Percentiles rank a stretch among this genome's conserved stretches.
These are phyloP conservation scores for Sclerurus mexicanus DNA, from an alignment of 2,113 vertebrate species.

Conservation along the genomic window DNA sequence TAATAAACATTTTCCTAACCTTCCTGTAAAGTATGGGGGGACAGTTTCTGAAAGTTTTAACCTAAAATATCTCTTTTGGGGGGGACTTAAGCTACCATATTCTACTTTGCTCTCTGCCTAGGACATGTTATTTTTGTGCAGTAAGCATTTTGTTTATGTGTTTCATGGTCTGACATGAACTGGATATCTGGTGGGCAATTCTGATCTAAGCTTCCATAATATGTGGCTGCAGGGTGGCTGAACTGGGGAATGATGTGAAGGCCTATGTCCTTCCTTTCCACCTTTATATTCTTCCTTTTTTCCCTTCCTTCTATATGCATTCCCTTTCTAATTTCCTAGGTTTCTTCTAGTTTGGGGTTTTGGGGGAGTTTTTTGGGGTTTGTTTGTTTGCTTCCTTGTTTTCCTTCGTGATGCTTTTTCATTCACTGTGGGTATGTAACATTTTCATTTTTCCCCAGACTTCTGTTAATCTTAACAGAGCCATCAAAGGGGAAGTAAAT, in stretches of 20 bases:
- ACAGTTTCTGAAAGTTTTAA: not conserved
- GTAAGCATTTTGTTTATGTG: not conserved
- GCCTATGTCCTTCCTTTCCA: not conserved
- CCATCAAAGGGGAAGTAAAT: not conserved
- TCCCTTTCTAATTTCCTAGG: not conserved
- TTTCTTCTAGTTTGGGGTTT: not conserved
- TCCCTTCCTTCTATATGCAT: not conserved
- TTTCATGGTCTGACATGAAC: not conserved
- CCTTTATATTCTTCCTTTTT: not conserved
- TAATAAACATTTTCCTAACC: not conserved
- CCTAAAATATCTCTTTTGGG: not conserved
- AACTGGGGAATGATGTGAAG: not conserved
- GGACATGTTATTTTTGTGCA: not conserved
- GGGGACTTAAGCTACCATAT: not conserved
- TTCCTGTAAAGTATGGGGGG: not conserved
- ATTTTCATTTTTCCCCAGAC: not conserved
- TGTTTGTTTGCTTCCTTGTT: not conserved
- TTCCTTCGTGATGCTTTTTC: not conserved
- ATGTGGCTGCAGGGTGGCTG: rapidly evolving
- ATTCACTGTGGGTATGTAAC: not conserved
- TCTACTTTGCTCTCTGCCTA: not conserved
- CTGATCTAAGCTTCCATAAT: not conserved
- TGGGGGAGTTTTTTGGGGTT: not conserved
- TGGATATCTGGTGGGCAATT: not conserved
- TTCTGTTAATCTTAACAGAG: not conserved